A percentile compares a stretch with the other conserved stretches of the same genome.
These are phyloP conservation scores for Lochmaea capreae DNA, from an alignment of 2,888 invertebrate genomes.

Conservation along the genomic window DNA sequence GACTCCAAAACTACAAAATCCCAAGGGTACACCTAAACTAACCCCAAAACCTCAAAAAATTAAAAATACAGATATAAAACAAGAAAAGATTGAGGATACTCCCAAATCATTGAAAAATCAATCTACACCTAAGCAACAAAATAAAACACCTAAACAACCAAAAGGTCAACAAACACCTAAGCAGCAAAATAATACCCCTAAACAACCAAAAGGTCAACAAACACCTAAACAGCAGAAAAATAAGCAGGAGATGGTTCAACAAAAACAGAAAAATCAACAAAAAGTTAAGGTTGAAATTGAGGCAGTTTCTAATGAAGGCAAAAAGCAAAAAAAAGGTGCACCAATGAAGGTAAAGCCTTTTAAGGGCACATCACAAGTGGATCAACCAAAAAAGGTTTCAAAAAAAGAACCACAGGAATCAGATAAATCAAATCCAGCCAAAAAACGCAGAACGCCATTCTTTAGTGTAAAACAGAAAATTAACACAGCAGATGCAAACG, in stretches of 20 bases:
- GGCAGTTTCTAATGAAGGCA: not conserved
- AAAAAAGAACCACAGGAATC: not conserved
- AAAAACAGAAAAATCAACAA: slow-evolving; percentile 1
- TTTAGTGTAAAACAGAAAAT: slow-evolving; percentile 20
- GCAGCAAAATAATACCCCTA: slow-evolving; percentile 23
- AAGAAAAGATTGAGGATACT: not conserved
- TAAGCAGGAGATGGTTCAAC: slow-evolving; percentile 13
- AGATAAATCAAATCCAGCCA: not conserved
- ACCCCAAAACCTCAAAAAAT: not conserved
- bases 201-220: slow-evolving; percentile 8
- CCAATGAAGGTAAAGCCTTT: slow-evolving; percentile 21
- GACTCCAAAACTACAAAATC: not conserved
- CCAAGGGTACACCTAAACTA: slow-evolving; percentile 7
- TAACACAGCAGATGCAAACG: slow-evolving; percentile 2
- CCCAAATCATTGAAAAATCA: no score
- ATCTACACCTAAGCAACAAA: not conserved
- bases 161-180: not conserved
- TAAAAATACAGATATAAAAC: slow-evolving; percentile 14
- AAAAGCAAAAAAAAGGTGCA: slow-evolving; percentile 19
- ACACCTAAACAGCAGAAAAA: slow-evolving; percentile 16
- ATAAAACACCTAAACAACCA: not conserved
- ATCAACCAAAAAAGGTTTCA: slow-evolving; percentile 3
- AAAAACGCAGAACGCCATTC: slow-evolving; percentile 10
- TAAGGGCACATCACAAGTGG: slow-evolving; percentile 28
- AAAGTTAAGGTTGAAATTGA: not conserved